A percentile compares a stretch with the other conserved stretches of the same genome.
Conservation (phyloP, 2,113 vertebrate genomes). For the Pogonocichla stellata region DNA sequence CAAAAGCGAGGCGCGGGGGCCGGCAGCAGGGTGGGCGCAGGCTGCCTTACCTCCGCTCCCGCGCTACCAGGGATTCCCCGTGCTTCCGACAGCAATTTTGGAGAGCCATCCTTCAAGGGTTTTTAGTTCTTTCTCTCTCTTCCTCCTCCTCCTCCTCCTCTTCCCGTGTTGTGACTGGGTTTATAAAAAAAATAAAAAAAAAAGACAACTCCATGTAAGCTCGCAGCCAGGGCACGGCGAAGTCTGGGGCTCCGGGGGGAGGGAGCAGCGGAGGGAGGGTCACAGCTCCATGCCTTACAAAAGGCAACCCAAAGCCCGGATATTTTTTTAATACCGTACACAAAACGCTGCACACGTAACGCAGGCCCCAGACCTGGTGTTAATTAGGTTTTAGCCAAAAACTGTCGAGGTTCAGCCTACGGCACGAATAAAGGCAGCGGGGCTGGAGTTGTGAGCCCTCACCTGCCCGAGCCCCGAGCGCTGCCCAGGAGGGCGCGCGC, state of each 20-base stretch:
- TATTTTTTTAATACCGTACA: conserved; percentile 58
- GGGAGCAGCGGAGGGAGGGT: conserved; percentile 91
- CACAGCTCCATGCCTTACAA: conserved; percentile 94
- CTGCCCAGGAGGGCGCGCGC: neutral
- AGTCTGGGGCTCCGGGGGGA: conserved; percentile 84
- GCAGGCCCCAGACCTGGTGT: neutral
- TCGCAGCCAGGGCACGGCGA: conserved; percentile 87
- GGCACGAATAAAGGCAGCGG: neutral
- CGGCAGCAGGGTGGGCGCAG: neutral
- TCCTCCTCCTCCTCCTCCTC: conserved; percentile 73
- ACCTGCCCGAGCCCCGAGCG: neutral
- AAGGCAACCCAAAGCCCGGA: conserved; percentile 82
- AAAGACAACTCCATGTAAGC: conserved; percentile 87
- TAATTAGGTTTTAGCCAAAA: conserved; percentile 17
- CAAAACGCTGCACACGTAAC: neutral
- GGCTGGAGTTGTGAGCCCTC: neutral
- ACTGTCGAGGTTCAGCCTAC: neutral
- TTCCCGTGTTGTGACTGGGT: conserved; percentile 79
- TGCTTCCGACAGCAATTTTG: conserved; percentile 72
- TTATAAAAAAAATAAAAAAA: conserved; percentile 81
- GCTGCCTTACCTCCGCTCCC: conserved; percentile 76
- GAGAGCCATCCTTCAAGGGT: conserved; percentile 82
- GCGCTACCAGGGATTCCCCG: conserved; percentile 70
- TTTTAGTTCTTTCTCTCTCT: conserved; percentile 66
- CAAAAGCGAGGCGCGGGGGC: neutral